Conservation (phyloP, 2,797 vertebrate genomes). For the Mionectes olivaceus region DNA sequence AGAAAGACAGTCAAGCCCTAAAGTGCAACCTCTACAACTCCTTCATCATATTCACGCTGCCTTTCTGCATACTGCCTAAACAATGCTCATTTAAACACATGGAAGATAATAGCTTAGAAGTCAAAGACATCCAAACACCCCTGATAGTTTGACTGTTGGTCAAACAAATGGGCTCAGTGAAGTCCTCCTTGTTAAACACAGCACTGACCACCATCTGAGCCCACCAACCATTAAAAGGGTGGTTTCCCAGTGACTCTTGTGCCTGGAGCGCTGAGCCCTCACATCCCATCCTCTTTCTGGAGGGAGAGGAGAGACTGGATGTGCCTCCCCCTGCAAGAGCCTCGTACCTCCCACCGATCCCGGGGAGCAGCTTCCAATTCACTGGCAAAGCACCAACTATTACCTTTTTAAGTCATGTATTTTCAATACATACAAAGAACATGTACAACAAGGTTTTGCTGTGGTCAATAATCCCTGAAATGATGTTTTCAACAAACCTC, state of each 20-base stretch:
- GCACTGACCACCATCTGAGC: background rate
- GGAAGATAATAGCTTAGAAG: background rate
- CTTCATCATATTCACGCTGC: rapidly evolving
- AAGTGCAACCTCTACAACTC: background rate
- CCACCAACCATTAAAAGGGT: background rate
- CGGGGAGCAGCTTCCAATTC: slow-evolving; percentile 22
- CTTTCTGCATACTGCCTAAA: background rate
- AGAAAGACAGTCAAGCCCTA: background rate
- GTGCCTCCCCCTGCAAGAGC: background rate
- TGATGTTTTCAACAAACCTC: slow-evolving; percentile 71
- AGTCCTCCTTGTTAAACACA: background rate
- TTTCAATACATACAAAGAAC: slow-evolving; percentile 72
- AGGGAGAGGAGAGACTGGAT: background rate
- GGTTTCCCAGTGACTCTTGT: background rate
- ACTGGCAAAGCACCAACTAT: slow-evolving; percentile 46
- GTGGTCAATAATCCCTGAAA: slow-evolving; percentile 68
- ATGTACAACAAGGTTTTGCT: slow-evolving; percentile 55
- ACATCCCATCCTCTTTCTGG: background rate
- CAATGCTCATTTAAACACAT: rapidly evolving
- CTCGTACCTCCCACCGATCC: background rate
- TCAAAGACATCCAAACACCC: background rate
- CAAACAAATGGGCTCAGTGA: background rate
- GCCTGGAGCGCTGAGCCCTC: rapidly evolving
- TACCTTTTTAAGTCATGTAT: slow-evolving; percentile 59
- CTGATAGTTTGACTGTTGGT: rapidly evolving